A percentile compares a stretch with the other conserved stretches of the same genome.
These are phyloP conservation scores for Cyphomyrmex costatus DNA, from an alignment of 1,140 invertebrate species.

Conservation along the genomic window DNA sequence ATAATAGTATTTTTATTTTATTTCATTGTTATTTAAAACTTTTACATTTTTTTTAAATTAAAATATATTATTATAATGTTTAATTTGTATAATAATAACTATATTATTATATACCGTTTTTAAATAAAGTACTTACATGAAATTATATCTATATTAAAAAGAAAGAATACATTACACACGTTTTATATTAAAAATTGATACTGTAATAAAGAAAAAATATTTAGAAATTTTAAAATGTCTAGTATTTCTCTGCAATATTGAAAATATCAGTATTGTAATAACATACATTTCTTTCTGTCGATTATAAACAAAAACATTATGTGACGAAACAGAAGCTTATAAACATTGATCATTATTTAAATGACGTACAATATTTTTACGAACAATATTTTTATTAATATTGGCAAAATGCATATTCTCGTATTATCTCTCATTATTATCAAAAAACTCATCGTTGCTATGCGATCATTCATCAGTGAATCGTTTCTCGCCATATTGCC, in stretches of 20 bases:
- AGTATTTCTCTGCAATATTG: not conserved
- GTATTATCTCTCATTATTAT: slow-evolving; percentile 43
- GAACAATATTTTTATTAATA: slow-evolving; percentile 28
- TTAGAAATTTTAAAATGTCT: not conserved
- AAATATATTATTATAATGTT: not conserved
- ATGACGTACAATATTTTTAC: not conserved
- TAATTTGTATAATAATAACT: not conserved
- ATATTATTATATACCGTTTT: not conserved
- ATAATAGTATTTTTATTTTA: not conserved
- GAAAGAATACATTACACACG: not conserved
- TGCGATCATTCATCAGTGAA: slow-evolving; percentile 65
- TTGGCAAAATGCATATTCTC: slow-evolving; percentile 17
- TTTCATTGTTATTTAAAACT: not conserved
- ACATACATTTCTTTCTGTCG: not conserved
- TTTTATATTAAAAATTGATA: not conserved
- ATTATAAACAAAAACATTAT: slow-evolving; percentile 18
- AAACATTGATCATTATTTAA: slow-evolving; percentile 15
- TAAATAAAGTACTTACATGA: too few species aligned
- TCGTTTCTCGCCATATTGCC: slow-evolving; percentile 38
- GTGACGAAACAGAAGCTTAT: slow-evolving; percentile 19
- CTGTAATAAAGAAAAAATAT: too few species aligned
- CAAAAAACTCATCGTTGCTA: slow-evolving; percentile 33
- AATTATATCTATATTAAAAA: not conserved
- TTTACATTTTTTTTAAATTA: not conserved
- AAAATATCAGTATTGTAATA: slow-evolving; percentile 6